Percentiles rank a stretch among this genome's conserved stretches.
Evolutionary conservation across 2,888 invertebrate species (phyloP).

Genomic region (Margaritifera margaritifera): DNA sequence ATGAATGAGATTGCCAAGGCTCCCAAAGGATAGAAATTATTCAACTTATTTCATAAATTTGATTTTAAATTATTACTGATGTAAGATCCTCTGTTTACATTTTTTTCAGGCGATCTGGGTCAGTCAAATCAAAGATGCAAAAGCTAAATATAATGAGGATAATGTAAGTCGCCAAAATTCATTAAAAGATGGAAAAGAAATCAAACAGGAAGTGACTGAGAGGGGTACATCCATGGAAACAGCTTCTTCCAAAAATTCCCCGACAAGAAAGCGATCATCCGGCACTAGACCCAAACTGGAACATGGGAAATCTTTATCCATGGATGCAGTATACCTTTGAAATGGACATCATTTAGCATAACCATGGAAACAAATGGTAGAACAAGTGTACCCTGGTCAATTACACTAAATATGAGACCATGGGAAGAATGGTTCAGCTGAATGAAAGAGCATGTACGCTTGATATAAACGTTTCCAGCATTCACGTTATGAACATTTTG

Average conservation of each 20-base stretch:
- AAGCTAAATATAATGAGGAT: slow-evolving; percentile 74
- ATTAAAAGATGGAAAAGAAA: slow-evolving; percentile 26
- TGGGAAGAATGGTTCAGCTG: too few species aligned
- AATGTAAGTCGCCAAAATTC: slow-evolving; percentile 26
- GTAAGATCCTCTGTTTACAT: slow-evolving; percentile 13
- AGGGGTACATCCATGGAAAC: slow-evolving; percentile 7
- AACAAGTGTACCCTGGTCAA: too few species aligned
- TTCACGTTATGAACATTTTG: too few species aligned
- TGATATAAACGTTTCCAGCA: too few species aligned
- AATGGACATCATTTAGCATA: too few species aligned
- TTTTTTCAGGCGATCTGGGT: slow-evolving; percentile 74
- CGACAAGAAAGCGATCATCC: slow-evolving; percentile 14
- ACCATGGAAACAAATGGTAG: too few species aligned
- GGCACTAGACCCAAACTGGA: slow-evolving; percentile 24
- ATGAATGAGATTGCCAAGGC: background rate
- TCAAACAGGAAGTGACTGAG: slow-evolving; percentile 3
- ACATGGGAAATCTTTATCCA: slow-evolving; percentile 56
- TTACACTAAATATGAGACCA: too few species aligned
- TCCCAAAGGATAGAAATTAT: background rate
- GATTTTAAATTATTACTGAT: background rate
- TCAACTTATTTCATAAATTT: background rate
- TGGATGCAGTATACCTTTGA: slow-evolving; percentile 60
- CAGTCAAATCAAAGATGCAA: slow-evolving; percentile 74
- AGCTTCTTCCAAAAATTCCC: slow-evolving; percentile 19
- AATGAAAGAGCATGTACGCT: too few species aligned